A percentile compares a stretch with the other conserved stretches of the same genome.
phyloP scores from a whole-genome alignment of 2,888 invertebrate species.

The Lapara coniferarum region DNA sequence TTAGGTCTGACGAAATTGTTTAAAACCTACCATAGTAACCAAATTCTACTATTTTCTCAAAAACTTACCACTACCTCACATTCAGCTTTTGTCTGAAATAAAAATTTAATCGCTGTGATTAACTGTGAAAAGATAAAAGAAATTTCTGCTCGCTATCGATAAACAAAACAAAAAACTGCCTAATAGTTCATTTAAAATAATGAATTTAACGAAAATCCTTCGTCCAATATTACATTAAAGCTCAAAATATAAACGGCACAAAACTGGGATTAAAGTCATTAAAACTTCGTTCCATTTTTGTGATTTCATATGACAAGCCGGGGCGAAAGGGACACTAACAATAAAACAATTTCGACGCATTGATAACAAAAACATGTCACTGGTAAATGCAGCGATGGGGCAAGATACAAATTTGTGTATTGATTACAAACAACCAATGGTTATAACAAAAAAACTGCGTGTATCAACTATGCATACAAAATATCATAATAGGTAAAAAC shows the following conservation, averaged over 20 bases:
- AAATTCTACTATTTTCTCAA: constrained; percentile 19
- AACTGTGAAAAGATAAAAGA: background rate
- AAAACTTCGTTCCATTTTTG: constrained; percentile 1
- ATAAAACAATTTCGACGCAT: background rate
- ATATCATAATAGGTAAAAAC: background rate
- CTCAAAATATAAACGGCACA: constrained; percentile 40
- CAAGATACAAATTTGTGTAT: background rate
- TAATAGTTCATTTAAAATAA: constrained; percentile 2
- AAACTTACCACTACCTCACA: background rate
- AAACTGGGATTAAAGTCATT: background rate
- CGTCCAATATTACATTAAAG: constrained; percentile 40
- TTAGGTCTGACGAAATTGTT: background rate
- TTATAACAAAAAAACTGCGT: too few relatives aligned
- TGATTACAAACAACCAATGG: background rate
- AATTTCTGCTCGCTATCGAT: constrained; percentile 16
- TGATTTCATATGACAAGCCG: background rate
- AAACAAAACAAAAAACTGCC: constrained; percentile 10
- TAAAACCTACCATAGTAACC: background rate
- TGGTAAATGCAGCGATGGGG: background rate
- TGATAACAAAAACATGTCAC: background rate
- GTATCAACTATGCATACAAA: background rate
- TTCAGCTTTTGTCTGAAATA: constrained; percentile 1
- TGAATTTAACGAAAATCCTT: constrained; percentile 22
- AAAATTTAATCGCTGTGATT: constrained; percentile 1
- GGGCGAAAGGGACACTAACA: background rate